Conservation (phyloP, 2,888 invertebrate species). For the Frankliniella intonsa region DNA sequence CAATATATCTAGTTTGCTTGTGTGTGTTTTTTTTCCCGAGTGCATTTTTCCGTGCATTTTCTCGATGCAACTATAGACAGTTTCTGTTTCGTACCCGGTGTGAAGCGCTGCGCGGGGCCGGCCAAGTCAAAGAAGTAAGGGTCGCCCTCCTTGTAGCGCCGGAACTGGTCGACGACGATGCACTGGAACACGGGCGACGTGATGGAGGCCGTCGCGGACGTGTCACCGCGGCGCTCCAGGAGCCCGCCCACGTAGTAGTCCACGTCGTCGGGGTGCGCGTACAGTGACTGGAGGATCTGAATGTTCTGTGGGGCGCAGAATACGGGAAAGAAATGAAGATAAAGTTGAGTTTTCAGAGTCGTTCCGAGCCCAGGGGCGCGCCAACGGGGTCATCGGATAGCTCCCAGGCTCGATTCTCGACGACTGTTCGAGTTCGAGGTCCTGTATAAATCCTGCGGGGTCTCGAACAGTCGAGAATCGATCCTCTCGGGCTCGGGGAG, state of each 20-base stretch:
- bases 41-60: no score
- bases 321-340: neutral
- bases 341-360: no score
- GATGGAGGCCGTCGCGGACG: slow-evolving; percentile 4
- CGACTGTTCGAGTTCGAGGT: no score
- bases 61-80: no score
- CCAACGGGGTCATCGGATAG: no score
- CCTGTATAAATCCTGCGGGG: no score
- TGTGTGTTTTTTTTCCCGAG: neutral
- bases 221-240: neutral
- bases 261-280: slow-evolving; percentile 16
- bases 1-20: neutral
- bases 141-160: slow-evolving; percentile 47
- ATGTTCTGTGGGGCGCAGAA: neutral
- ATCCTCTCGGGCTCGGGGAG: no score
- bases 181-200: slow-evolving; percentile 10
- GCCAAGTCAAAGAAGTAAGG: slow-evolving; percentile 49
- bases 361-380: neutral
- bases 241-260: slow-evolving; percentile 21
- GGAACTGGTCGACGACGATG: slow-evolving; percentile 47
- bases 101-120: slow-evolving; percentile 42
- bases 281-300: neutral
- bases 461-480: no score
- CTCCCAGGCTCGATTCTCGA: no score
- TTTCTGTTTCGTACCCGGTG: slow-evolving; percentile 34